Evolutionary conservation across 2,113 vertebrate species (phyloP).

Genomic region (Calidris pygmaea): DNA sequence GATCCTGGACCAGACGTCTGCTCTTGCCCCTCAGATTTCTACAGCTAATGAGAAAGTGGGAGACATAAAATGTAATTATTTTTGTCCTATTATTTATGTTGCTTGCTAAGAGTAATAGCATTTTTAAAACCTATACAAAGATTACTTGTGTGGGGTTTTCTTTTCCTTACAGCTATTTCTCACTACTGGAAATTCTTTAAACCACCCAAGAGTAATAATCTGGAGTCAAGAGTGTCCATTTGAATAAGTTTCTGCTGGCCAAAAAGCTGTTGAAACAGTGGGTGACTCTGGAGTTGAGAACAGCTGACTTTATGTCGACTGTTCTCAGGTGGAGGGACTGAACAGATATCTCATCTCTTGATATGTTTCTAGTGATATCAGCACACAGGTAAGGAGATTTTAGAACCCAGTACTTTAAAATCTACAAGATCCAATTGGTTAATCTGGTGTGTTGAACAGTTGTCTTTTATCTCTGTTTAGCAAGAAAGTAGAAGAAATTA

Average conservation of each 20-base stretch:
- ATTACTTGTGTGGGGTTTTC: not conserved
- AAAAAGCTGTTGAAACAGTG: not conserved
- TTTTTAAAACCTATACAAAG: fast-evolving
- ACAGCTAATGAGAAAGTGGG: not conserved
- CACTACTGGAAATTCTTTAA: not conserved
- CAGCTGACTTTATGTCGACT: not conserved
- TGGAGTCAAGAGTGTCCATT: not conserved
- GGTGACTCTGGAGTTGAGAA: not conserved
- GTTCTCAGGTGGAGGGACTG: not conserved
- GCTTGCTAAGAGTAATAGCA: not conserved
- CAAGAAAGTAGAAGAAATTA: not conserved
- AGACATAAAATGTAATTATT: not conserved
- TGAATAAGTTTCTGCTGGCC: not conserved
- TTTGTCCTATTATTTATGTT: not conserved
- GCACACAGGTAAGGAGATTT: not conserved
- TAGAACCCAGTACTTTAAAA: not conserved
- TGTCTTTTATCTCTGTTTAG: not conserved
- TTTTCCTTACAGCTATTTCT: not conserved
- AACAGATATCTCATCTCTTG: not conserved
- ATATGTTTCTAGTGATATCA: not conserved
- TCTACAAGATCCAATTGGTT: not conserved
- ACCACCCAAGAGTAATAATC: not conserved
- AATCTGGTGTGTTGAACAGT: not conserved
- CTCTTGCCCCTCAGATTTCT: not conserved
- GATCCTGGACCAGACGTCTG: not conserved